Evolutionary conservation across 2,797 vertebrate genomes (phyloP).

Genomic region (Atherinosoma microstoma): DNA sequence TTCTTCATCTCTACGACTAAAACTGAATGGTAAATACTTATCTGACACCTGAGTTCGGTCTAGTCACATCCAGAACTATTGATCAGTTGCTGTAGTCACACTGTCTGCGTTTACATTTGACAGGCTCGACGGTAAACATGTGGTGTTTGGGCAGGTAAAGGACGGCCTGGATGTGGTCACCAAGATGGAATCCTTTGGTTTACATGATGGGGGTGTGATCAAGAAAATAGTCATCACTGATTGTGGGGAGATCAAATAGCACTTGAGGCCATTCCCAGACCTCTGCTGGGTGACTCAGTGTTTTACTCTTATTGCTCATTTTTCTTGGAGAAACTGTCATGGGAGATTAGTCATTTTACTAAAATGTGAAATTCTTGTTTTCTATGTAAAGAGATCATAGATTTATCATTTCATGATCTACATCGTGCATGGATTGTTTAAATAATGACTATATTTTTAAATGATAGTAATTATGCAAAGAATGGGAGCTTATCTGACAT

Average conservation of each 20-base stretch:
- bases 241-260: constrained; percentile 90
- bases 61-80: background rate
- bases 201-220: constrained; percentile 89
- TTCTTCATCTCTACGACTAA: constrained; percentile 94
- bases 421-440: background rate
- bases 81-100: background rate
- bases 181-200: constrained; percentile 91
- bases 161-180: constrained; percentile 92
- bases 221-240: constrained; percentile 92
- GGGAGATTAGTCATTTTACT: background rate
- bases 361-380: constrained; percentile 16
- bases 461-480: background rate
- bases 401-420: background rate
- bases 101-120: constrained; percentile 11
- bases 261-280: background rate
- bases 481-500: background rate
- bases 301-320: constrained; percentile 7
- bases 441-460: background rate
- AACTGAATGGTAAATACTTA: constrained; percentile 89
- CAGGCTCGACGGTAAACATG: constrained; percentile 96
- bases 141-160: constrained; percentile 93
- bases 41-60: background rate
- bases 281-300: constrained; percentile 10
- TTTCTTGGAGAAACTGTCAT: background rate
- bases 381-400: background rate